Percentiles rank a stretch among this genome's conserved stretches.
Evolutionary conservation across 2,888 invertebrate genomes (phyloP).

Genomic region (Meiosimyza platycephala): DNA sequence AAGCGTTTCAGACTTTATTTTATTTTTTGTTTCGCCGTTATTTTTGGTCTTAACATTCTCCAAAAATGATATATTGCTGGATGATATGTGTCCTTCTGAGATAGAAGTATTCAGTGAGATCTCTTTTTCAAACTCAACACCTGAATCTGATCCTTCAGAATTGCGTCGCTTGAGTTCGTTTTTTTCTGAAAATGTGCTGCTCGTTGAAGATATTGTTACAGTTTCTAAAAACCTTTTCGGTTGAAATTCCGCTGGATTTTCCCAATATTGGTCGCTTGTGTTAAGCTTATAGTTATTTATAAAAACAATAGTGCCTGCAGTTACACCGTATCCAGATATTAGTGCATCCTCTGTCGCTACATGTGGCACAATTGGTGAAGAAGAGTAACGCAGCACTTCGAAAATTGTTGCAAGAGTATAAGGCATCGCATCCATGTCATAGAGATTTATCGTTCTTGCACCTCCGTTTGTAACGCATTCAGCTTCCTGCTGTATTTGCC

Average conservation of each 20-base stretch:
- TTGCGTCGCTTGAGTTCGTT: conserved; percentile 55
- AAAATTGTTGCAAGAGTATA: conserved; percentile 85
- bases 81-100: neutral
- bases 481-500: conserved; percentile 77
- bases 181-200: neutral
- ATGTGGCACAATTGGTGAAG: conserved; percentile 91
- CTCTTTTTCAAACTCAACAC: conserved; percentile 70
- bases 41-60: neutral
- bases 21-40: too few species aligned
- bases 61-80: neutral
- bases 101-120: neutral
- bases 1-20: neutral
- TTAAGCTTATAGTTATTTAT: conserved; percentile 88
- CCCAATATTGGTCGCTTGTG: conserved; percentile 79
- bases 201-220: neutral
- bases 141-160: conserved; percentile 70
- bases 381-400: conserved; percentile 82
- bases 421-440: conserved; percentile 77
- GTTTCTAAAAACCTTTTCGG: conserved; percentile 80
- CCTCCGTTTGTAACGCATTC: conserved; percentile 70
- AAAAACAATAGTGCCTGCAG: conserved; percentile 83
- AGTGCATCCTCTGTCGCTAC: conserved; percentile 82
- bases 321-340: conserved; percentile 78
- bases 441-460: conserved; percentile 72
- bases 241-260: conserved; percentile 76